Percentiles rank a stretch among this genome's conserved stretches.
Evolutionary conservation across 2,797 vertebrate species (phyloP).

Genomic region (Hippopotamyrus pictus): DNA sequence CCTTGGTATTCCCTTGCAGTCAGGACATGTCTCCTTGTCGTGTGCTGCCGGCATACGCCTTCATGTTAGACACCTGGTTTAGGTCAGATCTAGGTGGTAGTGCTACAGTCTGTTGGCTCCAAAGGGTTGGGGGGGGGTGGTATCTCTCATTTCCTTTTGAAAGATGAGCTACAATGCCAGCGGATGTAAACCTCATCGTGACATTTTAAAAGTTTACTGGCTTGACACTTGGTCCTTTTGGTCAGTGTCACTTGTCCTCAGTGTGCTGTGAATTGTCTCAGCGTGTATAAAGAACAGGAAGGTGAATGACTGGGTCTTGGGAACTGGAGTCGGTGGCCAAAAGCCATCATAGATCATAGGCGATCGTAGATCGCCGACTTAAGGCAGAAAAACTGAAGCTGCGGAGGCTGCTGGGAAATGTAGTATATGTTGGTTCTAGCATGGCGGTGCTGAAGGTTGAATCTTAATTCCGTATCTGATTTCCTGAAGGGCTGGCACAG

Average conservation of each 20-base stretch:
- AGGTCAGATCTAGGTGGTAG: neutral
- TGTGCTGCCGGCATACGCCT: neutral
- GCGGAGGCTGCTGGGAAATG: neutral
- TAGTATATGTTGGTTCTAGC: neutral
- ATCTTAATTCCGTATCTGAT: neutral
- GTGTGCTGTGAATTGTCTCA: neutral
- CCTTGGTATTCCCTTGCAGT: neutral
- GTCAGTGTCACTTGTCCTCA: neutral
- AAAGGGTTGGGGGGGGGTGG: neutral
- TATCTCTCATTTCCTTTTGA: neutral
- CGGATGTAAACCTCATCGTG: neutral
- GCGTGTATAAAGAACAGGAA: neutral
- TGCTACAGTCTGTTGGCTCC: neutral
- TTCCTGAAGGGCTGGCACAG: neutral
- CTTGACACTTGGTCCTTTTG: neutral
- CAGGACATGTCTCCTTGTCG: no score
- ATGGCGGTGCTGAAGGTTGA: neutral
- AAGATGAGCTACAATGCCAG: neutral
- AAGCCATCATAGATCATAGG: neutral
- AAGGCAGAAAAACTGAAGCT: neutral
- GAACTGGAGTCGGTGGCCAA: neutral
- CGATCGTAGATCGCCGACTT: neutral
- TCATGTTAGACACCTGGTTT: neutral
- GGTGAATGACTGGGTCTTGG: neutral
- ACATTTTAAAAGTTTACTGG: neutral